phyloP scores from a whole-genome alignment of 2,797 vertebrate genomes.

The Myoxocephalus aenaeus region DNA sequence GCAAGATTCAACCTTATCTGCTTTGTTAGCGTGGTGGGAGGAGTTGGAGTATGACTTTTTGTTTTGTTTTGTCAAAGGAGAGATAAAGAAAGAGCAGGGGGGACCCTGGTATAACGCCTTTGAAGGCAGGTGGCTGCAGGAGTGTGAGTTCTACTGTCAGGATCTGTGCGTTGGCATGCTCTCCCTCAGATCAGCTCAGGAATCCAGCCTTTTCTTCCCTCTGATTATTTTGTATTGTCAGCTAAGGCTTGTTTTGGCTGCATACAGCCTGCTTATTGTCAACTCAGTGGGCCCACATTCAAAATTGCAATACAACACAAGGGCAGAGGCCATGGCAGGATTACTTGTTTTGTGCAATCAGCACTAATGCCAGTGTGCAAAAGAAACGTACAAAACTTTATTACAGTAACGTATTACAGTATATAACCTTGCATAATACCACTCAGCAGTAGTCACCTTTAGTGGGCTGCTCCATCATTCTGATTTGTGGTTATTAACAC shows the following conservation, averaged over 20 bases:
- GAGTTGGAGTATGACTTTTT: constrained; percentile 39
- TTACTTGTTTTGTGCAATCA: constrained; percentile 37
- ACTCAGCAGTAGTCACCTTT: constrained; percentile 60
- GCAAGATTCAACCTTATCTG: constrained; percentile 66
- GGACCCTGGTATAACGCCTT: constrained; percentile 45
- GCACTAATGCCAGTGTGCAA: constrained; percentile 24
- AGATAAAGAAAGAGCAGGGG: constrained; percentile 25
- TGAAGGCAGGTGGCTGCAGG: constrained; percentile 68
- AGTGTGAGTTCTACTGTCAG: constrained; percentile 53
- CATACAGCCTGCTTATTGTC: constrained; percentile 67
- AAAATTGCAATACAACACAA: constrained; percentile 47
- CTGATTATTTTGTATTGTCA: constrained; percentile 76
- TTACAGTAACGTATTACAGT: constrained; percentile 17
- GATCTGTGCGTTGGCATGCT: constrained; percentile 58
- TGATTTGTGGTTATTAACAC: constrained; percentile 76
- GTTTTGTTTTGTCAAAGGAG: constrained; percentile 48
- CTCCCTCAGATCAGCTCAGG: constrained; percentile 69
- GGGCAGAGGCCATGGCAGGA: constrained; percentile 37
- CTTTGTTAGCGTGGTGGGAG: constrained; percentile 52
- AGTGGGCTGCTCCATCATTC: constrained; percentile 63
- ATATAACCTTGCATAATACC: constrained; percentile 38
- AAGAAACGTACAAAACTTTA: constrained; percentile 29
- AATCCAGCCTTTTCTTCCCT: constrained; percentile 77
- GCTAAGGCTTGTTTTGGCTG: constrained; percentile 76
- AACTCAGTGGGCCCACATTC: constrained; percentile 66